Evolutionary conservation across 2,888 invertebrate genomes (phyloP).

Genomic region (Metellina segmentata): DNA sequence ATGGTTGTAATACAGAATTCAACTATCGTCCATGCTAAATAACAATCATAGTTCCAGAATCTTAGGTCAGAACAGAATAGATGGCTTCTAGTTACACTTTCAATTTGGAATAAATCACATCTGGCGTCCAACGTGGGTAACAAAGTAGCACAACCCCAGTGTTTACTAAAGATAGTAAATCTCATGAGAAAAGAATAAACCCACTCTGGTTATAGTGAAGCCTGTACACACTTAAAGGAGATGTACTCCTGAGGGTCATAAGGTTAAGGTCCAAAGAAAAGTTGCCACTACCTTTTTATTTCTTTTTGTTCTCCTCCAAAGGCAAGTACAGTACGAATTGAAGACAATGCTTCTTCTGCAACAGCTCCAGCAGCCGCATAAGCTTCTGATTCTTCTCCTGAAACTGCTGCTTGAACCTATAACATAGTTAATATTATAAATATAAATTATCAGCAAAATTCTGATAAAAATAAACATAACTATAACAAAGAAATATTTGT

Average conservation of each 20-base stretch:
- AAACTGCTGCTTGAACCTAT: conserved; percentile 78
- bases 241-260: neutral
- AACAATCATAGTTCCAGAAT: no score
- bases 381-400: conserved; percentile 78
- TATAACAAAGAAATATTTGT: neutral
- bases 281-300: conserved; percentile 85
- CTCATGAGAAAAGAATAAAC: no score
- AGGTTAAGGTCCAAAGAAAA: neutral
- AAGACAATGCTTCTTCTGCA: conserved; percentile 89
- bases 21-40: no score
- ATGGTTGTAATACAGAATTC: no score
- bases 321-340: conserved; percentile 87
- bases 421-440: neutral
- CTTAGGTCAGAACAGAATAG: no score
- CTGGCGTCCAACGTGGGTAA: no score
- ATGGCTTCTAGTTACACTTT: no score
- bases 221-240: no score
- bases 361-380: conserved; percentile 89
- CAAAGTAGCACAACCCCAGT: neutral
- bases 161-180: neutral
- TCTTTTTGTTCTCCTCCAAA: conserved; percentile 89
- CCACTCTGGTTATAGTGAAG: no score
- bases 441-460: neutral
- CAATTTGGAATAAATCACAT: no score
- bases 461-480: neutral